These are phyloP conservation scores for Muscicapa striata DNA, from an alignment of 2,797 vertebrate species.

Conservation along the genomic window DNA sequence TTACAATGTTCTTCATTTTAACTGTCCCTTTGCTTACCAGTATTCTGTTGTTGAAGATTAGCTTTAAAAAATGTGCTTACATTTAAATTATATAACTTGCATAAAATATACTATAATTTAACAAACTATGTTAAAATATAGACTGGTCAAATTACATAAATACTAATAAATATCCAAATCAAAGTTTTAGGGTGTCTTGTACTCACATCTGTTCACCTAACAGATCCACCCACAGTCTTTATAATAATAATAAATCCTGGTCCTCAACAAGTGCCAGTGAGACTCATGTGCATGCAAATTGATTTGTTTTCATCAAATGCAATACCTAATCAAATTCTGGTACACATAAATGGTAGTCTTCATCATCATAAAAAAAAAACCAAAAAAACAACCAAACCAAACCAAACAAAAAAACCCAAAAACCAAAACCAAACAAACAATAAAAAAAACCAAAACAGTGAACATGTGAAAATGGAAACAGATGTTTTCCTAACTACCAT, in stretches of 20 bases:
- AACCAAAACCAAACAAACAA: no score
- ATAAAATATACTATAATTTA: background rate
- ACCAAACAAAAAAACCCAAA: no score
- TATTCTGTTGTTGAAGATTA: background rate
- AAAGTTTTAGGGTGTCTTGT: background rate
- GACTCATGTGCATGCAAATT: background rate
- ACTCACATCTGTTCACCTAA: background rate
- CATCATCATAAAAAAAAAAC: background rate
- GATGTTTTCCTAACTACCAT: background rate
- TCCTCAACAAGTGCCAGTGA: background rate
- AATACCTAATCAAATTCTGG: background rate
- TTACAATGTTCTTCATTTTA: background rate
- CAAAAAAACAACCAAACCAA: no score
- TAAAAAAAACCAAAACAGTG: background rate
- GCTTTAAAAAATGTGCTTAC: background rate
- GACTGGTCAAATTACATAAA: background rate
- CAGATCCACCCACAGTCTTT: background rate
- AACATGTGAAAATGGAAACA: background rate
- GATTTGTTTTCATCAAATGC: background rate
- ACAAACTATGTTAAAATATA: background rate
- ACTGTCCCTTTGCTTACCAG: background rate
- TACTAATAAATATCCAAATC: background rate
- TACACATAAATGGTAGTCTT: background rate
- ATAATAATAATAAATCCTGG: background rate
- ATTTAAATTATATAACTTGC: background rate